These are phyloP conservation scores for Excalfactoria chinensis DNA, from an alignment of 2,113 vertebrate species.

Conservation along the genomic window DNA sequence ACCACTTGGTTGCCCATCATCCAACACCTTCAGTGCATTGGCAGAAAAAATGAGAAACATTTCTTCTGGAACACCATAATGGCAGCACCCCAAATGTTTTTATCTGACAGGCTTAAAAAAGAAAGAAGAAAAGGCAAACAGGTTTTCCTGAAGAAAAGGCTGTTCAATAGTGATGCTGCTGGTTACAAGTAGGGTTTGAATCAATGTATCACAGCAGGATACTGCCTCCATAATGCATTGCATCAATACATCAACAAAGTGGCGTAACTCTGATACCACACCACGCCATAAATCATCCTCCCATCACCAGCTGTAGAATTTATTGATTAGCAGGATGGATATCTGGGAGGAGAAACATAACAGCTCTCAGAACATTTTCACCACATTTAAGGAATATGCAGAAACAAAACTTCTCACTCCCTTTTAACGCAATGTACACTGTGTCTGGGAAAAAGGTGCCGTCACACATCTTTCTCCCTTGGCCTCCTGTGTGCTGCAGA, in stretches of 20 bases:
- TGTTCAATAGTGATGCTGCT: not conserved
- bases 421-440: not conserved
- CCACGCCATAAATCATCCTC: not conserved
- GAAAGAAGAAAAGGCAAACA: not conserved
- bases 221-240: constrained; percentile 11
- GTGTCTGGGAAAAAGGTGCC: not conserved
- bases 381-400: not conserved
- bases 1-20: not conserved
- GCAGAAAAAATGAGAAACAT: not conserved
- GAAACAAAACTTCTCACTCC: not conserved
- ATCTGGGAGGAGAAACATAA: not conserved
- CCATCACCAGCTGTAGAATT: not conserved
- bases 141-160: not conserved
- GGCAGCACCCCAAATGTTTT: not conserved
- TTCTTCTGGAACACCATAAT: not conserved
- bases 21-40: not conserved
- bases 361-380: not conserved
- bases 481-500: fast-evolving
- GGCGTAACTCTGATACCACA: not conserved
- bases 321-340: not conserved
- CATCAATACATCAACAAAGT: not conserved
- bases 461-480: not conserved
- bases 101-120: not conserved
- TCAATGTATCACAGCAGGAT: not conserved
- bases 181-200: not conserved